A percentile compares a stretch with the other conserved stretches of the same genome.
Conservation (phyloP, 2,888 invertebrate species). For the Hyposoter didymator region DNA sequence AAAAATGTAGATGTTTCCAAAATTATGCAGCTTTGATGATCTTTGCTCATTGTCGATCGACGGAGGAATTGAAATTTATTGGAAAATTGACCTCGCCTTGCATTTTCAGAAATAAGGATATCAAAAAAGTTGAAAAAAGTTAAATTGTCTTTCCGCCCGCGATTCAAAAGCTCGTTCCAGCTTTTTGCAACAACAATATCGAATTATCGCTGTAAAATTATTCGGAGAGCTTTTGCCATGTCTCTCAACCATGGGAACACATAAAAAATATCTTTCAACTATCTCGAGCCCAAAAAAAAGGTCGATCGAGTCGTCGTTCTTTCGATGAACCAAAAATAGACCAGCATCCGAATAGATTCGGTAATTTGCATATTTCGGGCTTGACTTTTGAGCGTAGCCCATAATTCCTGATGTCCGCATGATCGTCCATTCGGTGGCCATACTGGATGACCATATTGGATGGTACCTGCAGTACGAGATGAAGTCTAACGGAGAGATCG, state of each 20-base stretch:
- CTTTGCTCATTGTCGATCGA: not conserved
- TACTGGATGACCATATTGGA: conserved; percentile 24
- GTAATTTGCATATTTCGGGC: conserved; percentile 69
- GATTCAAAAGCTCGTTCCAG: not conserved
- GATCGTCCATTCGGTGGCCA: conserved; percentile 31
- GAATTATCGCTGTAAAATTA: not conserved
- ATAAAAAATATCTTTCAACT: not conserved
- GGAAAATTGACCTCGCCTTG: not conserved
- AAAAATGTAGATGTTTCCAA: not conserved
- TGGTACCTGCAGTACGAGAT: conserved; percentile 50
- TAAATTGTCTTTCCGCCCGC: not conserved
- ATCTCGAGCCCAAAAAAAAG: conserved; percentile 4
- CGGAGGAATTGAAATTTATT: not conserved
- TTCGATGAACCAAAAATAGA: conserved; percentile 72
- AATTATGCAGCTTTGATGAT: not conserved
- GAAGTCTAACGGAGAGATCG: conserved; percentile 29
- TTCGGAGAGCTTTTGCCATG: not conserved
- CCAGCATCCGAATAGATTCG: conserved; percentile 39
- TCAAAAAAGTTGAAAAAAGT: not conserved
- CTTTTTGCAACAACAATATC: not conserved
- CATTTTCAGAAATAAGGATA: not conserved
- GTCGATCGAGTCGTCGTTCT: conserved; percentile 68
- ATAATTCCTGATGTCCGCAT: conserved; percentile 16
- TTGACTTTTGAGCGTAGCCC: conserved; percentile 41
- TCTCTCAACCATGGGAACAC: not conserved